These are phyloP conservation scores for Brenthis ino DNA, from an alignment of 2,888 invertebrate genomes.

Conservation along the genomic window DNA sequence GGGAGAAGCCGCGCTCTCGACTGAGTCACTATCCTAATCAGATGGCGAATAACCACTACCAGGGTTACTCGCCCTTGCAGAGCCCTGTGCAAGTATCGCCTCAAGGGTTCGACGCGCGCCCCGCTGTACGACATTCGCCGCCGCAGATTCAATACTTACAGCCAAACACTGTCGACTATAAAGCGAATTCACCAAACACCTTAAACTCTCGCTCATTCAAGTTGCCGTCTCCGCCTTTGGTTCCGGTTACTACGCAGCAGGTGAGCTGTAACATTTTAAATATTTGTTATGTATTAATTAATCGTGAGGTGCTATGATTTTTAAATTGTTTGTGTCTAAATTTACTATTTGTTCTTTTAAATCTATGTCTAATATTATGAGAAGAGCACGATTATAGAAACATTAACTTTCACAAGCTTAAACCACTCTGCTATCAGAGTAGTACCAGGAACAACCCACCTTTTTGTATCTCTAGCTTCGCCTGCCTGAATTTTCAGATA, in stretches of 20 bases:
- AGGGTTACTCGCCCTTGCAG: constrained; percentile 51
- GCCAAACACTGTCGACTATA: constrained; percentile 60
- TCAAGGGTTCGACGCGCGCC: constrained; percentile 42
- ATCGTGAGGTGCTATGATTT: neutral
- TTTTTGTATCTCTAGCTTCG: too few relatives aligned
- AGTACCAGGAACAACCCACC: too few relatives aligned
- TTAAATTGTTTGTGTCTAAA: neutral
- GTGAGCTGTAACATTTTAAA: constrained; percentile 43
- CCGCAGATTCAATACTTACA: constrained; percentile 68
- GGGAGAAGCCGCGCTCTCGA: constrained; percentile 66
- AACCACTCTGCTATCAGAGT: neutral
- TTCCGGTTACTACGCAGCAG: constrained; percentile 60
- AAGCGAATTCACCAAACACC: constrained; percentile 53
- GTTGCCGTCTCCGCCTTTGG: constrained; percentile 74
- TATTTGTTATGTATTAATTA: neutral
- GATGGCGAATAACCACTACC: constrained; percentile 55
- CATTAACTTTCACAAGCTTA: neutral
- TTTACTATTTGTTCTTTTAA: too few relatives aligned
- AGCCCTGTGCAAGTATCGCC: constrained; percentile 40
- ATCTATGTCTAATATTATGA: too few relatives aligned
- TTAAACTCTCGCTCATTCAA: constrained; percentile 65
- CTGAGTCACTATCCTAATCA: constrained; percentile 57
- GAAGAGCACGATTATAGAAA: neutral
- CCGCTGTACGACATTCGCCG: constrained; percentile 45
- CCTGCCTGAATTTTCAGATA: too few relatives aligned